These are phyloP conservation scores for Columbina picui DNA, from an alignment of 2,113 vertebrate genomes.

Conservation along the genomic window DNA sequence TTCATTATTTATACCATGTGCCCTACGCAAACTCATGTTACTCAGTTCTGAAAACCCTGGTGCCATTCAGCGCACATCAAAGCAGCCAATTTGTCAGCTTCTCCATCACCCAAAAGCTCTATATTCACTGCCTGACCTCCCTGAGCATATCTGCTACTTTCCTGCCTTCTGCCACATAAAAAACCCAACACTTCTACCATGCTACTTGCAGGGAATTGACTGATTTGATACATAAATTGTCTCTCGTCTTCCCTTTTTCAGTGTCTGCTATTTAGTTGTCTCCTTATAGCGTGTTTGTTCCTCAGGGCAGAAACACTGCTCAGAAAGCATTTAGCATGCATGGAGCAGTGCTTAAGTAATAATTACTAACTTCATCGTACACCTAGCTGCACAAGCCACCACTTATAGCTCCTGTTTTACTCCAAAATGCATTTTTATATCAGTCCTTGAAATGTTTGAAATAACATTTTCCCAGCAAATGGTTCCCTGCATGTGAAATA, in stretches of 20 bases:
- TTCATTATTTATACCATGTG: slow-evolving; percentile 39
- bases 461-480: not conserved
- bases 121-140: not conserved
- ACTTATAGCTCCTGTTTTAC: not conserved
- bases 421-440: not conserved
- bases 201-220: not conserved
- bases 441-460: not conserved
- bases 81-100: slow-evolving; percentile 44
- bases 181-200: not conserved
- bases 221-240: slow-evolving; percentile 2
- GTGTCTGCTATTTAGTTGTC: not conserved
- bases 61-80: slow-evolving; percentile 29
- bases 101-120: slow-evolving; percentile 4
- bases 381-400: not conserved
- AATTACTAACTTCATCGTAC: not conserved
- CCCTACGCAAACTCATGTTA: not conserved
- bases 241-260: not conserved
- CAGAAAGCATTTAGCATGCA: not conserved
- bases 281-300: not conserved
- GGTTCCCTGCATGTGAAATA: not conserved
- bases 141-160: not conserved
- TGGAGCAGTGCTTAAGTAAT: not conserved
- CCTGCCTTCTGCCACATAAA: slow-evolving; percentile 33
- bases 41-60: not conserved
- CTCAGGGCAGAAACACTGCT: not conserved